A percentile compares a stretch with the other conserved stretches of the same genome.
Conservation (phyloP, 2,797 vertebrate species). For the Chrysocyon brachyurus region DNA sequence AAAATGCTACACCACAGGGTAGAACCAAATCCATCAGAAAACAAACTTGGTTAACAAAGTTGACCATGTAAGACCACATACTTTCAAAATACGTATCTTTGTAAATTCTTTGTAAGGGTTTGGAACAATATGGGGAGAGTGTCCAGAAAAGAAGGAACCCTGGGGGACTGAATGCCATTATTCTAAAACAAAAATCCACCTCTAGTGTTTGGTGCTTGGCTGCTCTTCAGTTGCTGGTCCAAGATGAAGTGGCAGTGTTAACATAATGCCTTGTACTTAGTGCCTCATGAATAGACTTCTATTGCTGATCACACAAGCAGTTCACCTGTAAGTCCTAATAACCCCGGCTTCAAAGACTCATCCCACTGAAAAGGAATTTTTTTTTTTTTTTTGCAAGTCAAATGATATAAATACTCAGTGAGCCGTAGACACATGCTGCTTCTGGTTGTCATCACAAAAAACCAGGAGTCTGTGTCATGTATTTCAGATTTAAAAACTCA, state of each 20-base stretch:
- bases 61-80: not conserved
- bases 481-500: constrained; percentile 68
- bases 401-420: constrained; percentile 71
- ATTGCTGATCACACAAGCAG: constrained; percentile 64
- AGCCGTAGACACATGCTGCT: constrained; percentile 60
- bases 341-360: constrained; percentile 64
- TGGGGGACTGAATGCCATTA: not conserved
- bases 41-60: not conserved
- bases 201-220: constrained; percentile 66
- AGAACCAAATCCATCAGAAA: not conserved
- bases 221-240: constrained; percentile 73
- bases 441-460: constrained; percentile 70
- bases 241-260: constrained; percentile 67
- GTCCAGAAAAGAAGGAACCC: not conserved
- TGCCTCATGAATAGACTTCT: constrained; percentile 69
- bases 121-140: not conserved
- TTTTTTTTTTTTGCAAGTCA: constrained; percentile 66
- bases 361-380: constrained; percentile 64
- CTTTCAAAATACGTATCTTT: not conserved
- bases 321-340: constrained; percentile 65
- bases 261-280: constrained; percentile 49
- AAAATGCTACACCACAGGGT: not conserved
- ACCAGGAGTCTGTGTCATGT: constrained; percentile 34
- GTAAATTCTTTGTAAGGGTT: constrained; percentile 6
- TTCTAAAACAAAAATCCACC: constrained; percentile 21